Evolutionary conservation across 2,888 invertebrate species (phyloP), one percentile per base, ranked within the genome.

Genomic region (Caenorhabditis zanzibari): DNA sequence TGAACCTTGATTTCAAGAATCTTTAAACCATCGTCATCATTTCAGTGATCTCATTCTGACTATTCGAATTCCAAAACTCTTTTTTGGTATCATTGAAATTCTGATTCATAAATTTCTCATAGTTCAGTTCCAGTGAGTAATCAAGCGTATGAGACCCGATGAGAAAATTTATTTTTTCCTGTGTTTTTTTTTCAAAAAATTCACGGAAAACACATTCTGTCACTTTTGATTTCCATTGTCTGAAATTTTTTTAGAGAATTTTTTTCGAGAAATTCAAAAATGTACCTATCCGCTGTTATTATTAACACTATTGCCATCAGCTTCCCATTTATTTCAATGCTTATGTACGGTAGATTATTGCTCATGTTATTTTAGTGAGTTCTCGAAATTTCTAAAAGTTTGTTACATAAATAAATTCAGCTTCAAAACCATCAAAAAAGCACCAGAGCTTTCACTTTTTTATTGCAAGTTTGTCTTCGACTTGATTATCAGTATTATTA

Each of bases 241-340:
- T n/a, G n/a, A n/a, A n/a, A n/a, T n/a, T n/a, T n/a, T n/a, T n/a
- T n/a, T n/a, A n/a, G n/a, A n/a, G n/a, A n/a, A n/a, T n/a, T n/a
- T n/a, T n/a, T n/a, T n/a, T n/a, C n/a, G n/a, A n/a, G n/a, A n/a
- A n/a, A n/a, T 26, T 19, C 19, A 54, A 59, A 2, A 12, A 61
- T 61, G 61, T 61, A 41, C 10, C 41, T 61, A n/a, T 61, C 61
- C 24, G 61, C 61, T 6, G 16, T n/a, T 16, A 61, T 61, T 3
- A 61, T 61, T 35, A 61, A 61, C 16, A 61, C 61, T 4, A 12
- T 61, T 16, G 22, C 61, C 14, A 61, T 61, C 2, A 24, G 24
- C 24, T 61, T 61, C 19, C 61, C 61, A 41, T 41, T 61, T 41
- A 26, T 44, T 24, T 61, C 61, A 16, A 44, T 41, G 41, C 2